phyloP scores from a whole-genome alignment of 1,140 invertebrate species.

The Adelges cooleyi region DNA sequence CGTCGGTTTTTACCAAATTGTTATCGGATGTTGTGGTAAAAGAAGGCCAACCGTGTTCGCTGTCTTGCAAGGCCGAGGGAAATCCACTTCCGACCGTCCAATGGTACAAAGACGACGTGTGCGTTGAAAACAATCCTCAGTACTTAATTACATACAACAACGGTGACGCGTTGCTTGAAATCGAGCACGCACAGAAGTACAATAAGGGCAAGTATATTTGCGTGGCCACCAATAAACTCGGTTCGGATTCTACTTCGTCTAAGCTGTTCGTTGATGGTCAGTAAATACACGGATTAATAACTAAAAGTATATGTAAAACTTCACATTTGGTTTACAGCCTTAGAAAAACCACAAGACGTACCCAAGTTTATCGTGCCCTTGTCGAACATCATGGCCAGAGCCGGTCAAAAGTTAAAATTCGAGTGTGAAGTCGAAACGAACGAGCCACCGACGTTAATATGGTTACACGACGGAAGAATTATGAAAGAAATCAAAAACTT shows the following conservation, averaged over 20 bases:
- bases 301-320: not conserved
- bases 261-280: slow-evolving; percentile 45
- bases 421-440: slow-evolving; percentile 53
- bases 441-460: slow-evolving; percentile 45
- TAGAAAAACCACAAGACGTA: slow-evolving; percentile 37
- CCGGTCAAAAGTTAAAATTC: slow-evolving; percentile 53
- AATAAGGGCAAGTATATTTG: slow-evolving; percentile 55
- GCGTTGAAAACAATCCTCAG: slow-evolving; percentile 61
- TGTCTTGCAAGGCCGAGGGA: slow-evolving; percentile 59
- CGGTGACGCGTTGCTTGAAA: slow-evolving; percentile 50
- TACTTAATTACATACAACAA: slow-evolving; percentile 55
- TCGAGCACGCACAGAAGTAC: slow-evolving; percentile 45
- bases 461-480: slow-evolving; percentile 56
- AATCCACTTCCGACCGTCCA: slow-evolving; percentile 64
- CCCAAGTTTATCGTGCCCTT: slow-evolving; percentile 46
- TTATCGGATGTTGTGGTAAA: slow-evolving; percentile 48
- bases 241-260: slow-evolving; percentile 48
- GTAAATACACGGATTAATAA: slow-evolving; percentile 26
- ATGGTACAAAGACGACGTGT: slow-evolving; percentile 64
- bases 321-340: not conserved
- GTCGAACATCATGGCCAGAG: slow-evolving; percentile 50
- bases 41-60: slow-evolving; percentile 53
- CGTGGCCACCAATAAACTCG: slow-evolving; percentile 55
- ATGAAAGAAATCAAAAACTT: slow-evolving; percentile 42
- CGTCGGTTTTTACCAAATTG: slow-evolving; percentile 52